Base-by-base conservation (phyloP, 2,113 vertebrate species). In the Rhadina sibilatrix region DNA sequence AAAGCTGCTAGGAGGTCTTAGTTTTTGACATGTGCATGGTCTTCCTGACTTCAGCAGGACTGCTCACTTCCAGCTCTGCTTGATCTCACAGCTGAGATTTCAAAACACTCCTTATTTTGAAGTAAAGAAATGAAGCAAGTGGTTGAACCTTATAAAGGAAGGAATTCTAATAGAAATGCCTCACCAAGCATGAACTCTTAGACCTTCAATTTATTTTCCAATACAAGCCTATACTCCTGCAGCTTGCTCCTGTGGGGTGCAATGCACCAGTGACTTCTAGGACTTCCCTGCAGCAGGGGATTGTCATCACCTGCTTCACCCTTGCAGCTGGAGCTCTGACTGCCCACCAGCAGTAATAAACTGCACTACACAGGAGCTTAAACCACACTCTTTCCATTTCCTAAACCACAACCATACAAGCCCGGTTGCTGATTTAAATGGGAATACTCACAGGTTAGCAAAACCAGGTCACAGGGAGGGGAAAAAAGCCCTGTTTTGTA, bases 381-480 rank as follows among this genome's bases (percentile, higher is more conserved):
- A 47, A 64, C 15, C 2, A 3, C 22, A 12, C 38, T 71, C 54
- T 84, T 40, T 56, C 40, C 33, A 12, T 40, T 82, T 74, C 22
- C 40, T 31, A 71, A 78, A 40, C 33, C 28, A 23, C 25, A 65
- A 9, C 16, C 50, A 18, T 2, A 30, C 12, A 57, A 77, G 14
- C 40, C 46, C 86, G 76, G 50, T 68, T 93, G 82, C 82, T 59
- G 60, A 87, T 82, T 53, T 81, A 87, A 94, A 92, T 0, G 3
- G 44, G n/a, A 91, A 47, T 52, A 47, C 38, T 79, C 33, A 50
- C 70, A 90, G 74, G 82, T 87, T 91, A 77, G 66, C 53, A 90
- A 89, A 96, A 97, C 59, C 85, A 91, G 94, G 93, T 90, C 94
- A 91, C 9, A 3, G 54, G 24, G 16, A 81, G 49, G 66, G 27